Evolutionary conservation across 1,140 invertebrate species (phyloP), one percentile per base, ranked within the genome.

Genomic region (Palaemon carinicauda): DNA sequence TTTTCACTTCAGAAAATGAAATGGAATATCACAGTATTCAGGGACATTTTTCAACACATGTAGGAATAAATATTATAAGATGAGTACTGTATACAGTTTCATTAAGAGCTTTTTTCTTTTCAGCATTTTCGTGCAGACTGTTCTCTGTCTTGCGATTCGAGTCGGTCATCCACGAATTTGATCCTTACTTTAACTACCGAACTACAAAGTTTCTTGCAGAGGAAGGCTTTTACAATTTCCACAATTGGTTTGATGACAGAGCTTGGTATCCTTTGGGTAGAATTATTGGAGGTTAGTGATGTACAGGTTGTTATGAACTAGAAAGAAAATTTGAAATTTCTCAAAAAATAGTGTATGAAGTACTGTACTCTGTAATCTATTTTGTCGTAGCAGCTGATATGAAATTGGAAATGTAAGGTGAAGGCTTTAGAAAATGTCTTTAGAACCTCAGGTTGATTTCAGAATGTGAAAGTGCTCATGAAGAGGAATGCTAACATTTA

Each of bases 241-340:
- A 99, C 91, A 99, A 99, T 92, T 99, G 98, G 98, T 99, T 99
- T 94, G 98, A 99, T 94, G 98, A 99, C 91, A 92, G 97, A 92
- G 98, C 98, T 90, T 99, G 98, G 98, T 99, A 99, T 93, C 98
- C 98, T 0, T 92, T 99, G 50, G 98, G 98, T 15, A 95, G 98
- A 92, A 99, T 99, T 91, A 98, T 99, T 92, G 97, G 97, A 92
- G 96, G 95, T 96, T 92, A 92, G 84, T 86, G 41, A 87, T 21
- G n/a, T 19, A 1, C 14, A 21, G 0, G 21, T 24, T 12, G 14
- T 60, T 31, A 33, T 15, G 60, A 51, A 41, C 2, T 7, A 41
- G n/a, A n/a, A n/a, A n/a, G n/a, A n/a, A n/a, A n/a, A n/a, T n/a
- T n/a, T 21, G 2, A 52, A 31, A 27, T 10, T 80, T 33, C 10